These are phyloP conservation scores for Monochamus alternatus DNA, from an alignment of 2,888 invertebrate species.

Conservation along the genomic window DNA sequence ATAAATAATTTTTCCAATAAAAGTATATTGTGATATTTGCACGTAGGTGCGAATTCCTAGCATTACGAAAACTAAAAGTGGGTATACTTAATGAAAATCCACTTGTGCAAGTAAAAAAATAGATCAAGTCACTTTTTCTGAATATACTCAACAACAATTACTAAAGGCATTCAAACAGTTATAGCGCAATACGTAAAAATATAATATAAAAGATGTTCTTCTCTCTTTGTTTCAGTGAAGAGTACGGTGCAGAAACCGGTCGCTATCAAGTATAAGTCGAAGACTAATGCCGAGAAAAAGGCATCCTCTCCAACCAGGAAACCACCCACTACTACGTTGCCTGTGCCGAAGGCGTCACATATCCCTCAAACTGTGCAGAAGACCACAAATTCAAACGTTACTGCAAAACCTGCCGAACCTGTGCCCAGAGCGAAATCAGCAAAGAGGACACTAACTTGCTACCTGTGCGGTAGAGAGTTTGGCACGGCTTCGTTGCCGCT, in stretches of 20 bases:
- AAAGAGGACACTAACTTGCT: constrained; percentile 73
- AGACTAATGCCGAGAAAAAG: constrained; percentile 47
- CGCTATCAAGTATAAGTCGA: constrained; percentile 70
- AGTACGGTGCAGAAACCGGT: constrained; percentile 73
- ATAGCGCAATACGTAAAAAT: too few species aligned
- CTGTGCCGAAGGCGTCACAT: constrained; percentile 49
- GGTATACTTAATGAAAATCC: background rate
- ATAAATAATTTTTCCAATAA: background rate
- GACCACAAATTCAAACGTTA: constrained; percentile 18
- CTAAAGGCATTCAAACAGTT: too few species aligned
- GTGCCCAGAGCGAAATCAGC: constrained; percentile 49
- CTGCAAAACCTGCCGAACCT: constrained; percentile 20
- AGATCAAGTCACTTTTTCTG: too few species aligned
- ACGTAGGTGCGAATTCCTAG: too few species aligned
- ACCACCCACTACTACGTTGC: constrained; percentile 42
- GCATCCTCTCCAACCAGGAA: constrained; percentile 45
- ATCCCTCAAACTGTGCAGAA: constrained; percentile 40
- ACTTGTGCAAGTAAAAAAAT: background rate
- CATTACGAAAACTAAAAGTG: too few species aligned
- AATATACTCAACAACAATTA: too few species aligned
- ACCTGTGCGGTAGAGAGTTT: constrained; percentile 79
- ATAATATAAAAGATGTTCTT: constrained; percentile 2
- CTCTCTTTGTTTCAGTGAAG: constrained; percentile 63
- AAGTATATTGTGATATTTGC: constrained; percentile 3
- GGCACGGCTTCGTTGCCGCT: constrained; percentile 78